Evolutionary conservation across 2,888 invertebrate genomes (phyloP), one percentile per base, ranked within the genome.

Genomic region (Scaptomyza reducta): DNA sequence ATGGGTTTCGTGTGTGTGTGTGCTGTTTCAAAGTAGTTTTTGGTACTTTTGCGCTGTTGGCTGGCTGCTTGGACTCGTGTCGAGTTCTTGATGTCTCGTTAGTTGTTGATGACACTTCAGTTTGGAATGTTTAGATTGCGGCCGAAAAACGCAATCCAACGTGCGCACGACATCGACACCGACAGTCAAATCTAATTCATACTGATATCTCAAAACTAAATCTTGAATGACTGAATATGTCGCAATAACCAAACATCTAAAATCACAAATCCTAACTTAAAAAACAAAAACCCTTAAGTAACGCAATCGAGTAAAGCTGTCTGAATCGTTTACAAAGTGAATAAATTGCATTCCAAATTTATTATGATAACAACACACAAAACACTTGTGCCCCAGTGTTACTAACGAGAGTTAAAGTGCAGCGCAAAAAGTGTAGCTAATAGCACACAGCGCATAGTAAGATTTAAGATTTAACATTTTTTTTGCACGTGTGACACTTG

Each of bases 51-150:
- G 80, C 73, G 84, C 75, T 79, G 87, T 84, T 88, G 79, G 80
- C 77, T 87, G 82, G 80, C 77, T 81, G 89, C 85, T 89, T 90
- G 90, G 89, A 86, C 88, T 89, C 88, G 89, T 88, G 81, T 89
- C 89, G 90, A 89, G 89, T 90, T 91, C 90, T 91, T 90, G 89
- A 86, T 89, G 84, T 87, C 84, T 89, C 89, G 90, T 90, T 90
- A 91, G 91, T 91, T 91, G 91, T 91, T 91, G 91, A 91, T 90
- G 91, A 90, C 90, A 91, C 91, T 91, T 91, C 91, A 91, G 87
- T 89, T 91, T 89, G 87, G 87, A 78, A 87, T 85, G 89, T 79
- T 86, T 73, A 88, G 87, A 89, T 80, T 89, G 86, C 89, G 83
- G 79, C 85, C 67, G 70, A 78, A 70, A 81, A 78, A 66, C 3